Evolutionary conservation across 2,797 vertebrate genomes (phyloP), one percentile per base, ranked within the genome.

Genomic region (Helicolenus hilgendorfi): DNA sequence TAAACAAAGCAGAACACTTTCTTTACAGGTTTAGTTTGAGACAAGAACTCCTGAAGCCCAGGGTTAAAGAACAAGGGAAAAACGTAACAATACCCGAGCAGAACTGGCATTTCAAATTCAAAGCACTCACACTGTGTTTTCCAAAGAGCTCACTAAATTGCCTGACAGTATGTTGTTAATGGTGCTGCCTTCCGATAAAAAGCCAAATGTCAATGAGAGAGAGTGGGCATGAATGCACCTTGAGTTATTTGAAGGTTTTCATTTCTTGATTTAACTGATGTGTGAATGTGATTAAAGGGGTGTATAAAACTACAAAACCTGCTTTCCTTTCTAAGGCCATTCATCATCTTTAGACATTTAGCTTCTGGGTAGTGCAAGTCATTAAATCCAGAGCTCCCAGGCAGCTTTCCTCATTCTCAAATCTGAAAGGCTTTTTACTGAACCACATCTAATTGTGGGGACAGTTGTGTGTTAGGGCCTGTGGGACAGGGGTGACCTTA

Each of bases 401-500:
- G 92, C 93, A 94, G 87, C 83, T 89, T 86, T 71, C 36, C 80
- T 89, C 83, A 83, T 95, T 94, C 88, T 92, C 86, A 91, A 93
- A 92, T 92, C 86, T 91, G 78, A 94, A 89, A 89, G 86, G 79
- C 72, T 93, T 95, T 94, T 96, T 93, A 92, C 91, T 90, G 89
- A 94, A 92, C 89, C 95, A 87, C 88, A 89, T 94, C 92, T 96
- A 96, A 96, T 97, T 96, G 96, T 92, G 58, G 72, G 92, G 92
- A 96, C 91, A 95, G 91, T 95, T 94, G 89, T 91, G 88, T 92
- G 89, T 89, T 91, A 78, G 83, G 88, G 93, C 93, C 92, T 94
- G 88, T 92, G 89, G 93, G 94, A 95, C 87, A 94, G 84, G 70
- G 92, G 94, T 96, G 95, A 96, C 96, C 96, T 96, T 95, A 96